phyloP scores from a whole-genome alignment of 2,888 invertebrate species.

The Dinocampus coccinellae region DNA sequence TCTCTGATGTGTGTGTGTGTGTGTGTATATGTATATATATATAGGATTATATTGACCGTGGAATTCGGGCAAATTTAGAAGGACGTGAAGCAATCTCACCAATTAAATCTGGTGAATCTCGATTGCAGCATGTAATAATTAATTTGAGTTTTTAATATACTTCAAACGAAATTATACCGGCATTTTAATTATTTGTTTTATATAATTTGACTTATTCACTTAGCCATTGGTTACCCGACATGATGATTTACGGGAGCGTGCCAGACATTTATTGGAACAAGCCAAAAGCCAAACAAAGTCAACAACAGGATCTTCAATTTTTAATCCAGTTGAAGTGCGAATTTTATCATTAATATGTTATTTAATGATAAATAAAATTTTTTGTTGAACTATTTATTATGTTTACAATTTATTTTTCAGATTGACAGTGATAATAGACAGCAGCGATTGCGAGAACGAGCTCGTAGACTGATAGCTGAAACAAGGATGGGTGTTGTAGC shows the following conservation, averaged over 20 bases:
- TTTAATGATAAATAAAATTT: not conserved
- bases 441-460: constrained; percentile 87
- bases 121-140: constrained; percentile 62
- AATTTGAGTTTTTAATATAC: not conserved
- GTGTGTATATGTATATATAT: too few relatives aligned
- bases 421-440: constrained; percentile 91
- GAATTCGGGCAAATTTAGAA: constrained; percentile 63
- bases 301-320: constrained; percentile 70
- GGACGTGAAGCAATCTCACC: constrained; percentile 62
- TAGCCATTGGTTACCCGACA: constrained; percentile 84
- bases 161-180: constrained; percentile 25
- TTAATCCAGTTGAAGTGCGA: constrained; percentile 72
- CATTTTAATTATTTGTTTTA: constrained; percentile 28
- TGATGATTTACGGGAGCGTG: constrained; percentile 87
- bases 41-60: constrained; percentile 60
- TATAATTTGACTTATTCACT: constrained; percentile 43
- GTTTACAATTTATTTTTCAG: constrained; percentile 65
- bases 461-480: constrained; percentile 89
- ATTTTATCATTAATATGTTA: constrained; percentile 17
- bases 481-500: constrained; percentile 76
- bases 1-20: too few relatives aligned
- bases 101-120: constrained; percentile 57
- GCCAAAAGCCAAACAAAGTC: constrained; percentile 72
- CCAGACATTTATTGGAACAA: constrained; percentile 85
- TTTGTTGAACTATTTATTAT: constrained; percentile 17